Evolutionary conservation across 2,888 invertebrate genomes (phyloP).

Genomic region (Lasioglossum vierecki): DNA sequence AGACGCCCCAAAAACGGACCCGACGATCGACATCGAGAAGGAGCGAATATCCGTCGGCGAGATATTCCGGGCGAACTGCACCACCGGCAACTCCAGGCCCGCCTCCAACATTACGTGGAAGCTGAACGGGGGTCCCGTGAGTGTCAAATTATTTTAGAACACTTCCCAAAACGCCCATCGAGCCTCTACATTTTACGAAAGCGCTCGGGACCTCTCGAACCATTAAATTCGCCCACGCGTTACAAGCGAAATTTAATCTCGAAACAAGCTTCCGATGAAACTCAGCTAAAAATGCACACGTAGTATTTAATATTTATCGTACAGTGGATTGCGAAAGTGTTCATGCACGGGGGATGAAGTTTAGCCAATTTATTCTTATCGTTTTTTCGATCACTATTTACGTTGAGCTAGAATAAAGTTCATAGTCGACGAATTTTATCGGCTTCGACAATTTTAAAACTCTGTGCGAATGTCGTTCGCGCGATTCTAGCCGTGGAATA

Average conservation of each 20-base stretch:
- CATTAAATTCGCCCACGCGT: neutral
- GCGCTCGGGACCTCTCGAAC: neutral
- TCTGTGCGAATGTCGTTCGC: neutral
- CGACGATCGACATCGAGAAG: constrained; percentile 79
- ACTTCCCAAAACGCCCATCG: neutral
- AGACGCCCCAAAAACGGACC: constrained; percentile 82
- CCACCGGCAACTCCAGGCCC: constrained; percentile 80
- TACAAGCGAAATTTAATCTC: constrained; percentile 38
- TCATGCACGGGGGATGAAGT: neutral
- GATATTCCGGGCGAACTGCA: constrained; percentile 81
- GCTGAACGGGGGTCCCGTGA: constrained; percentile 80
- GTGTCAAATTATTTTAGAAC: constrained; percentile 65
- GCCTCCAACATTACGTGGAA: constrained; percentile 82
- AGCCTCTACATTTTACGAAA: neutral
- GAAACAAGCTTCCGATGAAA: neutral
- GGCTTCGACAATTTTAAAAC: neutral
- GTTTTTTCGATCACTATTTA: neutral
- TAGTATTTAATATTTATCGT: neutral
- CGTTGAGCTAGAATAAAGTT: neutral
- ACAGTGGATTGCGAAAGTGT: neutral
- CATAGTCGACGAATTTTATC: neutral
- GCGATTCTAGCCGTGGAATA: neutral
- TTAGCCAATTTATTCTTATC: neutral
- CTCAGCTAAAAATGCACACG: neutral
- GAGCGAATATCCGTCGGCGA: constrained; percentile 79